Conservation (phyloP, 2,113 vertebrate genomes). For the Equus przewalskii region DNA sequence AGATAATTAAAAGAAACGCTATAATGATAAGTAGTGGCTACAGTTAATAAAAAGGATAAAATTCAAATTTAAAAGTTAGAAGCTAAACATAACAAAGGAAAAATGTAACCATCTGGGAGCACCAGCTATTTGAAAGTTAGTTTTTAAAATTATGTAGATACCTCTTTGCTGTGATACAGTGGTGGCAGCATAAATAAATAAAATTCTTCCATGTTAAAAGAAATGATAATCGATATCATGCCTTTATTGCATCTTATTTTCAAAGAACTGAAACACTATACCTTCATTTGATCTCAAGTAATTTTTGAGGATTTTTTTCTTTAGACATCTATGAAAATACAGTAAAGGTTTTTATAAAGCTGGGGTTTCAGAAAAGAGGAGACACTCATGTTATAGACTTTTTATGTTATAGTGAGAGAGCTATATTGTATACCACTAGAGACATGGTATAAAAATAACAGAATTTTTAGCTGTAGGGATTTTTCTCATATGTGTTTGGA, state of each 20-base stretch:
- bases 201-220: slow-evolving; percentile 31
- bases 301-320: neutral
- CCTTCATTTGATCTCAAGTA: slow-evolving; percentile 11
- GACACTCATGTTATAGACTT: neutral
- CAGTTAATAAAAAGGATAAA: slow-evolving; percentile 35
- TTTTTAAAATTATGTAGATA: slow-evolving; percentile 34
- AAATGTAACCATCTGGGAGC: neutral
- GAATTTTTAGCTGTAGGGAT: neutral
- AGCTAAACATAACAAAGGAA: slow-evolving; percentile 9
- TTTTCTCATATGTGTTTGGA: neutral
- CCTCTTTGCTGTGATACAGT: neutral
- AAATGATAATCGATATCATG: slow-evolving; percentile 21
- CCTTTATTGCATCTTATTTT: neutral
- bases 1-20: slow-evolving; percentile 36
- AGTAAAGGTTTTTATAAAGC: neutral
- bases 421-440: neutral
- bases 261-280: neutral
- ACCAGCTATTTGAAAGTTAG: slow-evolving; percentile 32
- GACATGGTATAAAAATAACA: neutral
- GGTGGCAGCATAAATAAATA: neutral
- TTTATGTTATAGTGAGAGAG: neutral
- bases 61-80: slow-evolving; percentile 48
- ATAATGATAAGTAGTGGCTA: neutral
- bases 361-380: neutral
- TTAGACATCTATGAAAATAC: neutral